Evolutionary conservation across 2,888 invertebrate species (phyloP).

Genomic region (Chorisops tibialis): DNA sequence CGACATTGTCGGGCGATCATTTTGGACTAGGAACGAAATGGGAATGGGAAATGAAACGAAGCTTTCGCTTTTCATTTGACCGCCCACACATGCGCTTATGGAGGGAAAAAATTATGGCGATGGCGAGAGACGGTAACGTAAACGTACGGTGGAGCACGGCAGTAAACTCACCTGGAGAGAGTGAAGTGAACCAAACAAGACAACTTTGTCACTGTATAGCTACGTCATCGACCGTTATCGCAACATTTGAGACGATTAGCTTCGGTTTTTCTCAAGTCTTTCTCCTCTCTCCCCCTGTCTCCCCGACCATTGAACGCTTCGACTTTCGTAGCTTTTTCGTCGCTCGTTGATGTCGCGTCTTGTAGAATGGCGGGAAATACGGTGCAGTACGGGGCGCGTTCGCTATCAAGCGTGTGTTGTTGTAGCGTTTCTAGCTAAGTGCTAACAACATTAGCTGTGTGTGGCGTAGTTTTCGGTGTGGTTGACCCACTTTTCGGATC

Average conservation of each 20-base stretch:
- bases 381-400: neutral
- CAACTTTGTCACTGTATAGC: neutral
- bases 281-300: neutral
- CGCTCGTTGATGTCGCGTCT: neutral
- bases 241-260: neutral
- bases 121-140: too few relatives aligned
- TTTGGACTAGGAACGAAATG: neutral
- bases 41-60: constrained; percentile 8
- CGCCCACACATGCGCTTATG: constrained; percentile 9
- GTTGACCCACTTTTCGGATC: constrained; percentile 38
- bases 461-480: constrained; percentile 29
- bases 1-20: too few relatives aligned
- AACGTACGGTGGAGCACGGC: too few relatives aligned
- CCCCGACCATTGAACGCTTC: neutral
- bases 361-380: neutral
- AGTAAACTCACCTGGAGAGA: neutral
- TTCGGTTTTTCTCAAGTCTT: neutral
- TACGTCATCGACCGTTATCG: constrained; percentile 16
- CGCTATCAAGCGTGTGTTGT: neutral
- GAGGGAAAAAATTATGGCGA: too few relatives aligned
- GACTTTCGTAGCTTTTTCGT: neutral
- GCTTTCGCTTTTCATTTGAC: constrained; percentile 20
- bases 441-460: neutral
- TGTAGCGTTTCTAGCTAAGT: neutral
- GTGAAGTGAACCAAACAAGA: neutral